Conservation (phyloP, 2,113 vertebrate species). For the Grammomys dolichurus region DNA sequence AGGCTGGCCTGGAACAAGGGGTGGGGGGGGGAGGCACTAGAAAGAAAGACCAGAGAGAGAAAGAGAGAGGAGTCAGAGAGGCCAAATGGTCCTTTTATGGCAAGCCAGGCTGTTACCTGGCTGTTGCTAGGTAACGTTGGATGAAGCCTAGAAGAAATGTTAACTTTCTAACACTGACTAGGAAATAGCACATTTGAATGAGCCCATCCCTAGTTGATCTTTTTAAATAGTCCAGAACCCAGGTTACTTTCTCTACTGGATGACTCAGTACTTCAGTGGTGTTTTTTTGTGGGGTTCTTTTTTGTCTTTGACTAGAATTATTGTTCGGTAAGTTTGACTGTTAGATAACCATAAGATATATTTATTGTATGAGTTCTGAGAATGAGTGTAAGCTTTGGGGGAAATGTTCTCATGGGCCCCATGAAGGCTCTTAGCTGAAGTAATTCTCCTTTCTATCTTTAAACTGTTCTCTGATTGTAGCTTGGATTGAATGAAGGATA, state of each 20-base stretch:
- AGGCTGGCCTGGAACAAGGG: too few species aligned
- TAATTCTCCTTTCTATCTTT: conserved; percentile 39
- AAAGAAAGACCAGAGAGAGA: too few species aligned
- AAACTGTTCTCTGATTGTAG: conserved; percentile 35
- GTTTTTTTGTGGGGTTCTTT: background rate
- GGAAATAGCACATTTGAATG: conserved; percentile 20
- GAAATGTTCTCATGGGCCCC: background rate
- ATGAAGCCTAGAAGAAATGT: too few species aligned
- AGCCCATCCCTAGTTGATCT: background rate
- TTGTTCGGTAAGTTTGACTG: conserved; percentile 30
- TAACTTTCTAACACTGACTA: background rate
- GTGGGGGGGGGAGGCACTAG: too few species aligned
- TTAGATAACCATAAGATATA: background rate
- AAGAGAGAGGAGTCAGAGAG: too few species aligned
- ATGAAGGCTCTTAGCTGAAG: background rate
- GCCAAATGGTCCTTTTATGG: too few species aligned
- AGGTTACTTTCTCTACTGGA: conserved; percentile 9
- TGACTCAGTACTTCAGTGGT: background rate
- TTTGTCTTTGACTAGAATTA: conserved; percentile 23
- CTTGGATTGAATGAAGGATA: conserved; percentile 53
- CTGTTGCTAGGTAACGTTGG: too few species aligned
- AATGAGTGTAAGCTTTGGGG: background rate
- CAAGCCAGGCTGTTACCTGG: too few species aligned
- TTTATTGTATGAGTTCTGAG: background rate
- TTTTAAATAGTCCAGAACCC: conserved; percentile 51